Conservation (phyloP, 2,797 vertebrate genomes). For the Lutjanus argentimaculatus region DNA sequence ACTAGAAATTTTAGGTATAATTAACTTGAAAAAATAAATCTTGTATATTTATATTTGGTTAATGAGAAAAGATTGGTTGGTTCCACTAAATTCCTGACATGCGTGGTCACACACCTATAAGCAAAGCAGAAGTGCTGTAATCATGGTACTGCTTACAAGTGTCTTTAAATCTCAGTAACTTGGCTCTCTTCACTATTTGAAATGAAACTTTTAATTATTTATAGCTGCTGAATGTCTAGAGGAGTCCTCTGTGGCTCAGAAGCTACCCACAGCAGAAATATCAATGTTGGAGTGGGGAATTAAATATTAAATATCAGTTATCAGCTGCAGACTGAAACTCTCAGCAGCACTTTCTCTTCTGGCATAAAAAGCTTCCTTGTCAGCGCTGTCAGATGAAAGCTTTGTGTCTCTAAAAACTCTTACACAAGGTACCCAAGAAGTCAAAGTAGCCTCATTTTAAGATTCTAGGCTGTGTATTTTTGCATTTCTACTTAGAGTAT, state of each 20-base stretch:
- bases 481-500: neutral
- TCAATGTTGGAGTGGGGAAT: conserved; percentile 49
- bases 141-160: neutral
- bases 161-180: conserved; percentile 12
- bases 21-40: no score
- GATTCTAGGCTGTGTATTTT: neutral
- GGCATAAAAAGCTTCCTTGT: conserved; percentile 23
- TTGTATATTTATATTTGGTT: no score
- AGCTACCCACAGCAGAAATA: conserved; percentile 42
- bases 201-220: conserved; percentile 55
- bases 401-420: conserved; percentile 3
- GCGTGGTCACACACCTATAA: neutral
- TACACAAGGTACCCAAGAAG: neutral
- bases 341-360: conserved; percentile 19
- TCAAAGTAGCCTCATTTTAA: neutral
- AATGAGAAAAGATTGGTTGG: no score
- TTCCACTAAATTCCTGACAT: neutral
- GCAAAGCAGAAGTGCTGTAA: neutral
- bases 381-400: conserved; percentile 33
- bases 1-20: no score
- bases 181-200: conserved; percentile 7
- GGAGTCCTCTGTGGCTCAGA: conserved; percentile 37
- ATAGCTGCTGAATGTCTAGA: conserved; percentile 39
- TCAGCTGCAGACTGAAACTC: conserved; percentile 43
- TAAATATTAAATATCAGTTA: conserved; percentile 69